Percentiles rank a stretch among this genome's conserved stretches.
These are phyloP conservation scores for Campaea margaritaria DNA, from an alignment of 2,888 invertebrate species.

Conservation along the genomic window DNA sequence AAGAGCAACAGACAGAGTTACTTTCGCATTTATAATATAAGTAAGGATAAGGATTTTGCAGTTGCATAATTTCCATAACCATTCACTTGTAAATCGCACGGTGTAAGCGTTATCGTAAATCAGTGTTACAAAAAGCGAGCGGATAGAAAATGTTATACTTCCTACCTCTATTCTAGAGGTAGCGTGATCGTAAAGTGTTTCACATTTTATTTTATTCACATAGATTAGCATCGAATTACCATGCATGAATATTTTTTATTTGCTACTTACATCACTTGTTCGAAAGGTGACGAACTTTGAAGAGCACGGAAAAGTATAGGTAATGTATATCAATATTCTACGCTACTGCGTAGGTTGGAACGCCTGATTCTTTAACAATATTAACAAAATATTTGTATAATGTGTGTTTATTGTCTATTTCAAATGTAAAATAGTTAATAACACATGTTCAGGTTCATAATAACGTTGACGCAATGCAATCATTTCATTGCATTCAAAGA, in stretches of 20 bases:
- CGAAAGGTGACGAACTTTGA: constrained; percentile 20
- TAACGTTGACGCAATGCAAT: constrained; percentile 5
- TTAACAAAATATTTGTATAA: not conserved
- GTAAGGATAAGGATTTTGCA: too few species aligned
- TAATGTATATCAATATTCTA: not conserved
- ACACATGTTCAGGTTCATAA: not conserved
- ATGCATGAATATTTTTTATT: constrained; percentile 25
- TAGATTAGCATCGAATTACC: constrained; percentile 27
- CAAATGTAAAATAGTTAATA: constrained; percentile 3
- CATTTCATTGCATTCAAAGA: not conserved
- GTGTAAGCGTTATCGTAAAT: not conserved
- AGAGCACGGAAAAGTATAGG: not conserved
- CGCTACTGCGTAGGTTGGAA: not conserved
- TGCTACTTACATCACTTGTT: not conserved
- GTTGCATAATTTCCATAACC: not conserved
- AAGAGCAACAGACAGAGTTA: too few species aligned
- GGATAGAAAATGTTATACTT: constrained; percentile 4
- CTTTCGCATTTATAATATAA: too few species aligned
- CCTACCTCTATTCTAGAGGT: not conserved
- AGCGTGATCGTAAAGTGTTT: not conserved
- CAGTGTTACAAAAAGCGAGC: not conserved
- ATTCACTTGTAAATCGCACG: constrained; percentile 14
- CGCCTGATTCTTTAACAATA: not conserved
- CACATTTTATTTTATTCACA: constrained; percentile 11
- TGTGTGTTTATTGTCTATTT: not conserved